Conservation (phyloP, 2,797 vertebrate genomes). For the Otus scops region DNA sequence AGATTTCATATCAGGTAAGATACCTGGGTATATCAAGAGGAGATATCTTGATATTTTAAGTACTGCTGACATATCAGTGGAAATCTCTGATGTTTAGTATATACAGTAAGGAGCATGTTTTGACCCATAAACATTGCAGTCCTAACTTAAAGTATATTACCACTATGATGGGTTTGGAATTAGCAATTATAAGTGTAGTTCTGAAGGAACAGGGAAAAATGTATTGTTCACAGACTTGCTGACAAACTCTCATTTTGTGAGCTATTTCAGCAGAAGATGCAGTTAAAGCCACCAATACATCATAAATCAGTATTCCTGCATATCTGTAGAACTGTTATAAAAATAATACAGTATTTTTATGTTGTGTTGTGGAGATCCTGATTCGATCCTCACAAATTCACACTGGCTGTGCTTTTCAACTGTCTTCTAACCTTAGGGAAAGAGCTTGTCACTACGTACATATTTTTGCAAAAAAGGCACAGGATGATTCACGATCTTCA, state of each 20-base stretch:
- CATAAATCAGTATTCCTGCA: background rate
- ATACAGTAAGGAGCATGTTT: background rate
- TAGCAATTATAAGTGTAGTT: background rate
- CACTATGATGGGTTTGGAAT: background rate
- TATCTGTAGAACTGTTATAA: background rate
- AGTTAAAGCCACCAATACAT: background rate
- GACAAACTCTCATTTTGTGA: background rate
- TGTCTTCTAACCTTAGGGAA: background rate
- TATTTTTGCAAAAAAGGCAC: background rate
- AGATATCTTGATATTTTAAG: background rate
- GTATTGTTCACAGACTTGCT: fast-evolving
- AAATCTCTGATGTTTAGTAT: background rate
- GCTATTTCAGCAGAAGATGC: background rate
- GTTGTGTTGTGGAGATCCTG: background rate
- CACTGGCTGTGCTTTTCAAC: background rate
- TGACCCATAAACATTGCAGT: background rate
- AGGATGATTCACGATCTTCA: background rate
- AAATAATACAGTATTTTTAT: background rate
- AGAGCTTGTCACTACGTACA: background rate
- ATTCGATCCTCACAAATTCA: background rate
- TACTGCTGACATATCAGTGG: background rate
- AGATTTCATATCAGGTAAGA: background rate
- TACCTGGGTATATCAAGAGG: background rate
- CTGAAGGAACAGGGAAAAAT: background rate
- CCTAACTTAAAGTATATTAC: background rate